These are phyloP conservation scores for Noctua janthina DNA, from an alignment of 2,888 invertebrate species.

Conservation along the genomic window DNA sequence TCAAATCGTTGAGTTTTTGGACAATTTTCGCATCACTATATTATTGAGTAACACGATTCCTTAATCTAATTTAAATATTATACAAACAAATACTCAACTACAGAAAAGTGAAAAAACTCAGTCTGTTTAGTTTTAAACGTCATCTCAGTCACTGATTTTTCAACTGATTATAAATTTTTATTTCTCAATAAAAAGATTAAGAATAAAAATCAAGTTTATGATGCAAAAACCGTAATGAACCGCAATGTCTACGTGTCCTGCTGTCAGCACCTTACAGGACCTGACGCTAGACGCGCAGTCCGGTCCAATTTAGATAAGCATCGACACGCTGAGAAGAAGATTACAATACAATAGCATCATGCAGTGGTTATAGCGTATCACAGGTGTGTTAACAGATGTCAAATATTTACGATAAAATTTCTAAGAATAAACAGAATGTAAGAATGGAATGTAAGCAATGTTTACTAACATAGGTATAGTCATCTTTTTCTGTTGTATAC, in stretches of 20 bases:
- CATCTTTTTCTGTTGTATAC: too few species aligned
- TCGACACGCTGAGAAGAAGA: too few species aligned
- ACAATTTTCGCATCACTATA: background rate
- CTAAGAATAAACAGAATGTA: too few species aligned
- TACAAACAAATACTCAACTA: background rate
- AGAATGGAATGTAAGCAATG: too few species aligned
- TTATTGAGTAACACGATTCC: background rate
- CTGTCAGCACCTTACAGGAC: too few species aligned
- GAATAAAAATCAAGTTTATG: background rate
- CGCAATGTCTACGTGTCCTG: background rate
- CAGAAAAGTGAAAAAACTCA: background rate
- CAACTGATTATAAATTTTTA: background rate
- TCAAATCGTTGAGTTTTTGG: background rate
- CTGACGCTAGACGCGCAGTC: too few species aligned
- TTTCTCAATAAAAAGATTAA: background rate
- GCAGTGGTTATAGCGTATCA: too few species aligned
- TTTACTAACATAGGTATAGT: too few species aligned
- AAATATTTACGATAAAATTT: too few species aligned
- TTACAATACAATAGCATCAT: too few species aligned
- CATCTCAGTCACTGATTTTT: background rate
- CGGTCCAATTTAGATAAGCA: too few species aligned
- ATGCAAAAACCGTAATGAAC: background rate
- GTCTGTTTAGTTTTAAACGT: background rate
- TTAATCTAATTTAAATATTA: background rate
- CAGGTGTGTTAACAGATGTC: too few species aligned